Percentiles rank a stretch among this genome's conserved stretches.
Evolutionary conservation across 2,888 invertebrate genomes (phyloP).

Genomic region (Disparrhopalites patrizii): DNA sequence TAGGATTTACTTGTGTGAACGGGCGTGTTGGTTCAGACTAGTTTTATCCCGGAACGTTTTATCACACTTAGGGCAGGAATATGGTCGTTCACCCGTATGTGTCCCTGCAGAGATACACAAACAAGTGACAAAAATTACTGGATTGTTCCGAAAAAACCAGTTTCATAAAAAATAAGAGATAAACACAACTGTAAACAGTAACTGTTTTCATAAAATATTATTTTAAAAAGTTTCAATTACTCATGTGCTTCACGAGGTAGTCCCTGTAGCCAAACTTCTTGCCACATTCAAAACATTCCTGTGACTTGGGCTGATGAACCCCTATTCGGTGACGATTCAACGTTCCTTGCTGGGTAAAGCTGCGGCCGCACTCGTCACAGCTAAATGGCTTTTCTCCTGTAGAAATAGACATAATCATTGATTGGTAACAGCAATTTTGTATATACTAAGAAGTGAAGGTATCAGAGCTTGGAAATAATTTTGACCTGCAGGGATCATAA

Average conservation of each 20-base stretch:
- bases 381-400: conserved; percentile 45
- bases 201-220: neutral
- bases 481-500: no score
- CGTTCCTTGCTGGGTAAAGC: conserved; percentile 45
- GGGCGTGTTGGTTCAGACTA: conserved; percentile 44
- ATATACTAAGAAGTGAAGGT: neutral
- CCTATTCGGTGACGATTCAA: conserved; percentile 44
- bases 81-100: conserved; percentile 44
- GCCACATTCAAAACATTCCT: conserved; percentile 47
- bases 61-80: conserved; percentile 44
- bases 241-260: conserved; percentile 43
- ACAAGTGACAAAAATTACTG: neutral
- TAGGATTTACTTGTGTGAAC: conserved; percentile 46
- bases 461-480: neutral
- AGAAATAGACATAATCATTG: neutral
- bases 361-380: conserved; percentile 44
- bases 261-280: conserved; percentile 46
- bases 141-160: no score
- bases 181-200: conserved; percentile 5
- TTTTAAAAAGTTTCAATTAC: conserved; percentile 14
- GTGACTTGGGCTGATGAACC: conserved; percentile 46
- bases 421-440: neutral
- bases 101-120: conserved; percentile 22
- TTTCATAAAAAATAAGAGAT: no score
- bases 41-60: conserved; percentile 46